Evolutionary conservation across 1,140 invertebrate species (phyloP), one percentile per base, ranked within the genome.

Genomic region (Cotesia vestalis): DNA sequence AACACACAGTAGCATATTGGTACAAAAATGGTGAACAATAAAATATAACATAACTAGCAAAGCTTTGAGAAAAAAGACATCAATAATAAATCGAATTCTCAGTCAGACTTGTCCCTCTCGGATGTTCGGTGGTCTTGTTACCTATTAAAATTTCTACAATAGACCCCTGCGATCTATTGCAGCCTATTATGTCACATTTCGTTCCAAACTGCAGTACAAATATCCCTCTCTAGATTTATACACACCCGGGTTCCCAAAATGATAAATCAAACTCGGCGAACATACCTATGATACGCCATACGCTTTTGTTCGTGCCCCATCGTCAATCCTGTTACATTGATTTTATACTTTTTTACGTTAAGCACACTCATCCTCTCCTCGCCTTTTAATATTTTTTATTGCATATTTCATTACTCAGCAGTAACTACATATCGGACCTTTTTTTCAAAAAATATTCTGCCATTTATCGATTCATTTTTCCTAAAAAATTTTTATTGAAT

Each of bases 261-360:
- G 83, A 87, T 87, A 87, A 87, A 86, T 87, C 84, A 85, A 85
- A 86, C 82, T 85, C 85, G 86, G 84, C 83, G 79, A 46, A 46
- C 40, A 46, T 11, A 46, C 78, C 77, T 80, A 78, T 79, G 80
- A 80, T 71, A 66, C 69, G 46, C n/a, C n/a, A 55, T 71, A 73
- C 81, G 81, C 79, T 79, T 85, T 86, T 85, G 82, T 85, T 46
- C 40, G 40, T 46, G 40, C 40, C 40, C 40, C 40, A 46, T 46
- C 40, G 40, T 46, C 40, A 46, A 46, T 40, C 38, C 38, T 46
- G 5, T 8, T 46, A 46, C 40, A 46, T 11, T 6, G 40, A 46
- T 6, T 46, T 46, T 46, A 6, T 46, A 6, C 40, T 9, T 46
- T 46, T 46, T 46, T 46, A 46, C 40, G 11, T 46, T 11, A 11